These are phyloP conservation scores for Trogon surrucura DNA, from an alignment of 2,113 vertebrate species.

Conservation along the genomic window DNA sequence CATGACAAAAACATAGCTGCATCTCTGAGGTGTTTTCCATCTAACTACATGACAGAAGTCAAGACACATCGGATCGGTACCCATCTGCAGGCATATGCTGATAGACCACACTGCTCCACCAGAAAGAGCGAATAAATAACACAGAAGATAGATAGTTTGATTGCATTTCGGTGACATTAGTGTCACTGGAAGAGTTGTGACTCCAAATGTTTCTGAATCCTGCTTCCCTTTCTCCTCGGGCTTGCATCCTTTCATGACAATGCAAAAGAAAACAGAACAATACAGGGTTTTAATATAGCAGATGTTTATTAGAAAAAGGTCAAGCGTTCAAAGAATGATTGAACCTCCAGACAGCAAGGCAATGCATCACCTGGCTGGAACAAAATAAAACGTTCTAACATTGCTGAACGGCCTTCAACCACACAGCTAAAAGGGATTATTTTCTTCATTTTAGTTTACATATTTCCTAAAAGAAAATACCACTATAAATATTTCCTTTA, in stretches of 20 bases:
- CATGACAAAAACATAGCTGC: rapidly evolving
- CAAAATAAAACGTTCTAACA: background rate
- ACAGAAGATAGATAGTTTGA: rapidly evolving
- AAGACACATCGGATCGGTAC: background rate
- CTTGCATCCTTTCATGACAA: background rate
- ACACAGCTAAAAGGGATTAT: background rate
- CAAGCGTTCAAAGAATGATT: background rate
- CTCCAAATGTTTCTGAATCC: background rate
- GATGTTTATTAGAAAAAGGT: background rate
- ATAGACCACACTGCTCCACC: background rate
- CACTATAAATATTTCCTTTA: background rate
- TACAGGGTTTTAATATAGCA: background rate
- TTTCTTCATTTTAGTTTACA: background rate
- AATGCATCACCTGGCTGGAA: background rate
- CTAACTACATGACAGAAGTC: background rate
- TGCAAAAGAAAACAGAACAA: background rate
- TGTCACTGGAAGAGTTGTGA: background rate
- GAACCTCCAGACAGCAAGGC: background rate
- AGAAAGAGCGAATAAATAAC: background rate
- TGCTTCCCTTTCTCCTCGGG: background rate
- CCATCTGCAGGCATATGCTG: background rate
- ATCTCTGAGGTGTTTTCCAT: rapidly evolving
- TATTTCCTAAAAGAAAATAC: background rate
- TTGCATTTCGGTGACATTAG: background rate
- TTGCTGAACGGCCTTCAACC: background rate